Percentiles rank a stretch among this genome's conserved stretches.
Evolutionary conservation across 2,888 invertebrate genomes (phyloP).

Genomic region (Tachina lurida): DNA sequence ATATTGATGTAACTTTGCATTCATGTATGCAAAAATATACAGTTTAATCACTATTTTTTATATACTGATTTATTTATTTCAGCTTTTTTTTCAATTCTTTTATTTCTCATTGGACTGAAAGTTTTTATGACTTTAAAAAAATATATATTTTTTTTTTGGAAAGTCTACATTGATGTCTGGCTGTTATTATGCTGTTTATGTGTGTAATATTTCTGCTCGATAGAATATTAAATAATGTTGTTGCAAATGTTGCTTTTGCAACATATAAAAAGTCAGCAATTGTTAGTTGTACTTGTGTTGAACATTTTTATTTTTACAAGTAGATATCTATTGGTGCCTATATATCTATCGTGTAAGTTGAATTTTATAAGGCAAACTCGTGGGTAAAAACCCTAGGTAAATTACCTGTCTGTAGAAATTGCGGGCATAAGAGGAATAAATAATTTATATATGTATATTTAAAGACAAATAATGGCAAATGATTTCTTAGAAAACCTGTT

Average conservation of each 20-base stretch:
- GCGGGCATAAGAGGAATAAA: too few relatives aligned
- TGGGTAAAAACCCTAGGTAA: too few relatives aligned
- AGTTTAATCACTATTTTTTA: conserved; percentile 53
- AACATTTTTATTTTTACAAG: conserved; percentile 23
- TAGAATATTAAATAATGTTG: conserved; percentile 26
- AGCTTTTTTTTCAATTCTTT: not conserved
- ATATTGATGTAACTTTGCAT: not conserved
- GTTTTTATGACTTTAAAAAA: conserved; percentile 16
- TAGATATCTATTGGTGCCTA: too few relatives aligned
- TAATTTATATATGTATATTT: not conserved
- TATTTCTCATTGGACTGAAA: not conserved
- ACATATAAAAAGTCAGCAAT: conserved; percentile 48
- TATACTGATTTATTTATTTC: conserved; percentile 18
- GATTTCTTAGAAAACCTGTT: too few relatives aligned
- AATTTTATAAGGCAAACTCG: too few relatives aligned
- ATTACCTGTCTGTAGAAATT: too few relatives aligned
- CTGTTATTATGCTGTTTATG: conserved; percentile 21
- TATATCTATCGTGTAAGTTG: too few relatives aligned
- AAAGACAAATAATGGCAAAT: too few relatives aligned
- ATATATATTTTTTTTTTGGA: not conserved
- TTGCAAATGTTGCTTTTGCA: conserved; percentile 5
- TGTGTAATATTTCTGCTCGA: conserved; percentile 30
- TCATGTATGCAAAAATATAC: conserved; percentile 38
- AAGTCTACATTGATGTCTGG: conserved; percentile 46
- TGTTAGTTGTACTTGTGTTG: not conserved